Conservation (phyloP, 2,797 vertebrate genomes). For the Gouania willdenowi region DNA sequence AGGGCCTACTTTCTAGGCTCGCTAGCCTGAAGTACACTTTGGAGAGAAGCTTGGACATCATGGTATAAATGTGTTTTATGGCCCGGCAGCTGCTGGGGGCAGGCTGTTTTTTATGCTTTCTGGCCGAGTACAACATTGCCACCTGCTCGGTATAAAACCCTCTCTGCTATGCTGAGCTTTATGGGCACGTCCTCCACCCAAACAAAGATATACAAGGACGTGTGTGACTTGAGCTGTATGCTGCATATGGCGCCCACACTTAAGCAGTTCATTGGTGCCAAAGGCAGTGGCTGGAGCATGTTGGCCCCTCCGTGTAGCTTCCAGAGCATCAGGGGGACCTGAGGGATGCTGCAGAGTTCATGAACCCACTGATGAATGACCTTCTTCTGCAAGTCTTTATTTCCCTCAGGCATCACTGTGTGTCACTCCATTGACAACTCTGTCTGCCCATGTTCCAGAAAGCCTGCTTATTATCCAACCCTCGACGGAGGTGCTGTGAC, state of each 20-base stretch:
- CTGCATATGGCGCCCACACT: slow-evolving; percentile 57
- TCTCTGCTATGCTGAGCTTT: slow-evolving; percentile 58
- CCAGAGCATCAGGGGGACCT: slow-evolving; percentile 31
- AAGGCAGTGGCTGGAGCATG: slow-evolving; percentile 27
- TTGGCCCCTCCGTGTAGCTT: slow-evolving; percentile 27
- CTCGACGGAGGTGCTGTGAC: slow-evolving; percentile 16
- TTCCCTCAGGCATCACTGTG: slow-evolving; percentile 38
- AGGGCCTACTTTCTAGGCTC: slow-evolving; percentile 43
- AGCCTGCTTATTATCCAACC: slow-evolving; percentile 41
- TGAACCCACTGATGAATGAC: slow-evolving; percentile 60
- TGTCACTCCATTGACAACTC: slow-evolving; percentile 67
- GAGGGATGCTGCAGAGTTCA: slow-evolving; percentile 43
- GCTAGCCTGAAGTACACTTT: slow-evolving; percentile 52
- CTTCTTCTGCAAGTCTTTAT: slow-evolving; percentile 27
- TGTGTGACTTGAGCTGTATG: slow-evolving; percentile 29
- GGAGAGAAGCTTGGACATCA: slow-evolving; percentile 68
- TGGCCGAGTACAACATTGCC: slow-evolving; percentile 70
- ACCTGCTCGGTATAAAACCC: slow-evolving; percentile 71
- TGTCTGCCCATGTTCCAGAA: slow-evolving; percentile 62
- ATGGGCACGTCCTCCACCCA: slow-evolving; percentile 50
- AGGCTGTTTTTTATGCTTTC: slow-evolving; percentile 68
- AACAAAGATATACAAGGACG: slow-evolving; percentile 63
- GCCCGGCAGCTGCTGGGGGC: slow-evolving; percentile 71
- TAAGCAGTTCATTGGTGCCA: slow-evolving; percentile 52
- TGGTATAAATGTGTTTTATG: slow-evolving; percentile 79